Evolutionary conservation across 2,797 vertebrate genomes (phyloP), one percentile per base, ranked within the genome.

Genomic region (Sebastes itinus): DNA sequence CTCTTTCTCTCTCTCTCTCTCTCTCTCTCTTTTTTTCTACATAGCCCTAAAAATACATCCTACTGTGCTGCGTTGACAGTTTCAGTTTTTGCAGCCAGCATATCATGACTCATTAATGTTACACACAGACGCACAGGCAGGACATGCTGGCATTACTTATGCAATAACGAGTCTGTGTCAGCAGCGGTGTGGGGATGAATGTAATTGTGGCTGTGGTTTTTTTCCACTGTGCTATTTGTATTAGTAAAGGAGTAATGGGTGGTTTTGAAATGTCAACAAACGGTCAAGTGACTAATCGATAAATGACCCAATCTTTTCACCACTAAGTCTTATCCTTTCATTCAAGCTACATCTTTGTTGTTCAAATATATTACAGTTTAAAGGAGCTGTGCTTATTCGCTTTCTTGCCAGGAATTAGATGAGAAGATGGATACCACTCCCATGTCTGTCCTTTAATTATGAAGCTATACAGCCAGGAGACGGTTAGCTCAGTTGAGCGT

Each of bases 101-200:
- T 79, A 81, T 85, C 78, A 82, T 86, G 82, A 88, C 75, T 91
- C 80, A 82, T 89, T 86, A 74, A 84, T 80, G 65, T 83, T 80
- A 70, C 32, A 61, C 62, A 62, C 66, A 38, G 61, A 28, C 69
- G 42, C 66, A 60, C 58, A 72, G 80, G 72, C 69, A 82, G 75
- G 72, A 86, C 60, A 79, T 33, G 25, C 27, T 81, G 77, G 55
- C 42, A 73, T 80, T 42, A 81, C 23, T 87, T 90, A 81, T 85
- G 86, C 75, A 91, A 86, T 80, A 66, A 77, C 68, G n/a, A 74
- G 61, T 64, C 27, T 69, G 61, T 80, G 84, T 84, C 76, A 78
- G 77, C 72, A 70, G 77, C 62, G 11, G 59, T 35, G 58, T 75
- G 33, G 14, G 20, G 25, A 79, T 56, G 55, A 73, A 69, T 75